Base-by-base conservation (phyloP, 2,888 invertebrate genomes). In the Anarsia innoxiella region DNA sequence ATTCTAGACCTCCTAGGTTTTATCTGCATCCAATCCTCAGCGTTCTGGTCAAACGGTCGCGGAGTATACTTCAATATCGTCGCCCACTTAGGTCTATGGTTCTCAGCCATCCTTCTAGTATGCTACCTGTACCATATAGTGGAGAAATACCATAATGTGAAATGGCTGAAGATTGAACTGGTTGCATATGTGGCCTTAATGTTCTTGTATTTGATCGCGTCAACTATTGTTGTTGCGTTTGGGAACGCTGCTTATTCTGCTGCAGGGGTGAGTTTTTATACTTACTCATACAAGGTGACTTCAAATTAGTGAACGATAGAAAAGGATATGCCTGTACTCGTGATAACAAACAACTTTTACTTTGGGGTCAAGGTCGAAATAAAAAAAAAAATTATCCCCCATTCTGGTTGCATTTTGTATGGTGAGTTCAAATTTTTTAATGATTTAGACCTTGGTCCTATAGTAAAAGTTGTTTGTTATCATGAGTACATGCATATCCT, bases 101-200 rank as follows among this genome's bases (percentile, higher is more conserved):
- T 92, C 57, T 92, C 93, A 0, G 88, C 89, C 0, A 87, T 89
- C 32, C 68, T 95, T 32, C 80, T 95, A 2, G 78, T 88, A 0
- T 82, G 93, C 34, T 96, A 96, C 66, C 60, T 94, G 32, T 93
- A 94, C 70, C 95, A 95, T 63, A 76, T 94, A 3, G 88, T 95
- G 30, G 96, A 96, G 71, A 93, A 91, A 59, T 89, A 92, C 55
- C 90, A 91, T 60, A 90, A 89, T 61, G 88, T 95, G 49, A 94
- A 94, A 12, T 96, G 95, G 95, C 74, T 95, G 41, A 91, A 92
- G 68, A 89, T 93, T 47, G 95, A 96, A 74, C 87, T 94, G 65
- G 76, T 89, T n/a, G 92, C 87, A 56, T 91, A 90, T 59, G 86
- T 86, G 1, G 51, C 91, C 6, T 90, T 93, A 89, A 84, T 90